Base-by-base conservation (phyloP, 2,888 invertebrate species). In the Drosophila austrosaltans region DNA sequence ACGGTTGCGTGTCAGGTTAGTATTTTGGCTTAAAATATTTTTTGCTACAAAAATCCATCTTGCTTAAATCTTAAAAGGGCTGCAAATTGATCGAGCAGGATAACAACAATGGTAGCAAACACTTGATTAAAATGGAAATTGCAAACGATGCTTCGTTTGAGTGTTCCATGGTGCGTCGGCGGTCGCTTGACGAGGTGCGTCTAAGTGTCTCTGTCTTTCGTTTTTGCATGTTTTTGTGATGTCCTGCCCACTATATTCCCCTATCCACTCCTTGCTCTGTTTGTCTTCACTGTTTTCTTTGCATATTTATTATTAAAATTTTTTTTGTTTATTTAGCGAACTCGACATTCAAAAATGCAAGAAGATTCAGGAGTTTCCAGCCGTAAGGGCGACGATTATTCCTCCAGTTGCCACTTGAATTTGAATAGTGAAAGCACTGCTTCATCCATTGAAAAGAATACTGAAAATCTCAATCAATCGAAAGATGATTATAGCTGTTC, bases 381-480 rank as follows among this genome's bases (percentile, higher is more conserved):
- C 76, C 91, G 92, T 16, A 94, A 94, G 76, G 93, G 94, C 30
- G 93, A 94, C 54, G 90, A 82, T 32, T 72, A 84, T 68, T 92
- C 92, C 0, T 48, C 48, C 8, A 93, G 93, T 66, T 91, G 90
- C 22, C 93, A 94, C 78, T 92, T 93, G 1, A 93, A 93, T 79
- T 92, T 93, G 1, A 93, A 94, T 69, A 93, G 93, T 76, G 93
- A 94, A 79, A 93, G 81, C 30, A 89, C 81, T 3, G 75, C 94
- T 61, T 94, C 94, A 3, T 93, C 93, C 1, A 91, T 91, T 53
- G 91, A 92, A 60, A 92, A 91, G 81, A 89, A 77, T 32, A 22
- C 78, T 2, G 91, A 91, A 42, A 90, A 90, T 75, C 72, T 90
- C 64, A 90, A 89, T 65, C 90, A 90, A 75, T 91, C 90, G 1